These are phyloP conservation scores for Ramazzottius varieornatus DNA, from an alignment of 2,888 invertebrate species.

Conservation along the genomic window DNA sequence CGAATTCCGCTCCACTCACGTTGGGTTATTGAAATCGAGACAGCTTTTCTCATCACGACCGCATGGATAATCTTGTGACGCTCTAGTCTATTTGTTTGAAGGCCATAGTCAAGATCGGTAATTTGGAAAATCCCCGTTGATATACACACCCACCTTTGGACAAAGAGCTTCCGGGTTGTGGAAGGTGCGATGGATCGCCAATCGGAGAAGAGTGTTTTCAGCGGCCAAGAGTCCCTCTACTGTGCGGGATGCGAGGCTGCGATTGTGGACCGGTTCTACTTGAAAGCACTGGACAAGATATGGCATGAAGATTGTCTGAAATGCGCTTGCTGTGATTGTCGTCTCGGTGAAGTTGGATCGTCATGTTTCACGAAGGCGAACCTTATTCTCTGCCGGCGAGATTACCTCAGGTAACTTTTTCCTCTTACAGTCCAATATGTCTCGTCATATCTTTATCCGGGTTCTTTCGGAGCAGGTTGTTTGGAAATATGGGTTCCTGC, in stretches of 20 bases:
- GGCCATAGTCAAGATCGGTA: no score
- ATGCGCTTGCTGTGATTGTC: slow-evolving; percentile 68
- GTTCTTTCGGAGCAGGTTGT: slow-evolving; percentile 35
- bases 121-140: no score
- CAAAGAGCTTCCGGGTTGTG: no score
- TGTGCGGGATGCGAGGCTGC: not conserved
- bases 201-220: not conserved
- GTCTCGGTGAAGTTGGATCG: slow-evolving; percentile 71
- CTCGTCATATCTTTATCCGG: not conserved
- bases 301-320: slow-evolving; percentile 87
- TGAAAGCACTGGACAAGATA: not conserved
- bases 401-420: slow-evolving; percentile 62
- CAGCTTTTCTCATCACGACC: no score
- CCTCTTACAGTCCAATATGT: not conserved
- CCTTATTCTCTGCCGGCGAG: slow-evolving; percentile 63
- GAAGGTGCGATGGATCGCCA: not conserved
- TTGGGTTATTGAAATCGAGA: no score
- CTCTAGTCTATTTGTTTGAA: no score
- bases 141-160: no score
- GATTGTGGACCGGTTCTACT: slow-evolving; percentile 1
- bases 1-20: no score
- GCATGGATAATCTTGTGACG: no score
- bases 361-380: slow-evolving; percentile 69
- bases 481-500: slow-evolving; percentile 65
- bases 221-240: not conserved